phyloP scores from a whole-genome alignment of 2,888 invertebrate genomes.

The Aspidiotus destructor region DNA sequence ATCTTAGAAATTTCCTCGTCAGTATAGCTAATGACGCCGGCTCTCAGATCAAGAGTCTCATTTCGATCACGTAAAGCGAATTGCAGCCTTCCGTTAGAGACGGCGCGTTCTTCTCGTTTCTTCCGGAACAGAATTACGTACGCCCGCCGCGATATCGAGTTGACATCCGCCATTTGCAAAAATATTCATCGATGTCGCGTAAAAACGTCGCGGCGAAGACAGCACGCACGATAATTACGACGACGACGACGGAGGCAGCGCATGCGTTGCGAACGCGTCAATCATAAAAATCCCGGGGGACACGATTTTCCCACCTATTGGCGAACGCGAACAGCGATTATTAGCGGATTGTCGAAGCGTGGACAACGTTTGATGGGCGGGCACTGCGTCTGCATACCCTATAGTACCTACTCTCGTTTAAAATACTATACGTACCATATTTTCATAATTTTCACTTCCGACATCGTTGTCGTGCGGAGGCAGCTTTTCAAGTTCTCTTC shows the following conservation, averaged over 20 bases:
- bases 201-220: not conserved
- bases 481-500: not conserved
- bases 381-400: not conserved
- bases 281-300: constrained; percentile 1
- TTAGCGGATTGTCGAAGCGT: not conserved
- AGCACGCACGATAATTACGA: not conserved
- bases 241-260: not conserved
- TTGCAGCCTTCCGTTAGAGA: no score
- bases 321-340: not conserved
- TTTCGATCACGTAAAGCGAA: no score
- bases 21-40: no score
- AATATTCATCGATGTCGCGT: not conserved
- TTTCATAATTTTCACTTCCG: constrained; percentile 1
- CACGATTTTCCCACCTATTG: not conserved
- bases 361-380: not conserved
- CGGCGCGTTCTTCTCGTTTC: no score
- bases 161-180: constrained; percentile 4
- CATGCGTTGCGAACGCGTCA: not conserved
- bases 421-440: not conserved
- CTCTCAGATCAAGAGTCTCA: no score
- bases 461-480: not conserved
- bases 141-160: not conserved
- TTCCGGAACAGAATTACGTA: no score
- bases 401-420: not conserved
- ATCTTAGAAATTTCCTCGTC: no score